Evolutionary conservation across 2,797 vertebrate genomes (phyloP), one percentile per base, ranked within the genome.

Genomic region (Clarias pachynema): DNA sequence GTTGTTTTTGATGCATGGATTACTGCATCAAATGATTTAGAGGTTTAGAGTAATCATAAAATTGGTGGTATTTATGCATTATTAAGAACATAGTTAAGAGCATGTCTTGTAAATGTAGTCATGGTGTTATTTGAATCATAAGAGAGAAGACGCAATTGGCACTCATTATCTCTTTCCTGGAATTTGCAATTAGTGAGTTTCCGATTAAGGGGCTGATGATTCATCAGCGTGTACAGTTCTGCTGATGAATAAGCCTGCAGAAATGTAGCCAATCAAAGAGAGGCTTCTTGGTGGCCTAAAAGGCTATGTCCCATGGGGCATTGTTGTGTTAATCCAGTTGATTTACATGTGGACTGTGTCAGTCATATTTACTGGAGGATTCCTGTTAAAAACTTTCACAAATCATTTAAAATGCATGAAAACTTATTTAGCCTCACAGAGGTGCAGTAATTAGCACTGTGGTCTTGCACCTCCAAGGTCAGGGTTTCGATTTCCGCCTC

Each of bases 281-380:
- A 73, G 73, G 53, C 72, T 78, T 87, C 89, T 89, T 79, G 59
- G 90, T 81, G 77, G n/a, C 85, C 79, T 68, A 49, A 62, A 83
- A 57, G 1, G 24, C 75, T 37, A 29, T 49, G 63, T 29, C 24
- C 34, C 57, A 40, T 40, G n/a, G 84, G 60, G 6, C 85, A 81
- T 91, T 87, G 92, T 91, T 93, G 89, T 90, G 85, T 89, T 62
- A 0, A 63, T 6, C 82, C 70, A 74, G 84, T 88, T 87, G n/a
- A 29, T 63, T 12, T 26, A 1, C 62, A 73, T 73, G n/a, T 89
- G 89, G 57, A 79, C 60, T 78, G 49, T 78, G 90, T 87, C 80
- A 85, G 89, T 69, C 69, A 79, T 34, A 56, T 60, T 60, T 84
- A 84, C 81, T 73, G 79, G 53, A 82, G 75, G 85, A 87, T 86